Conservation (phyloP, 2,113 vertebrate genomes). For the Pseudorectes ferrugineus region DNA sequence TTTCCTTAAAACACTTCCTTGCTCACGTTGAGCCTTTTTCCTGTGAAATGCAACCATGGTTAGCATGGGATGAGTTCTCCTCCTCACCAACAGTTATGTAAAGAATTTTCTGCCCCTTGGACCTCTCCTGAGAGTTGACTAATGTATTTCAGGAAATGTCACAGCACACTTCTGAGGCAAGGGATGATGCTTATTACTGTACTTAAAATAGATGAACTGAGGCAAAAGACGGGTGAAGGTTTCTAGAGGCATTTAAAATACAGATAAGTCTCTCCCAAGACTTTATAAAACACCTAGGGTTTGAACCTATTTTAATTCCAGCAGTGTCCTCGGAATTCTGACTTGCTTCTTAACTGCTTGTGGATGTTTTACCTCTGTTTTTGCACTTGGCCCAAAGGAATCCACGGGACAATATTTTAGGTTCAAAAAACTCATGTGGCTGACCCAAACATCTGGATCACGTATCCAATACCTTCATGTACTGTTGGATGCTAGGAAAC, state of each 20-base stretch:
- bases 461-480: rapidly evolving
- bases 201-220: slow-evolving; percentile 12
- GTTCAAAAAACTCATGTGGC: background rate
- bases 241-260: background rate
- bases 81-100: background rate
- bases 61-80: background rate
- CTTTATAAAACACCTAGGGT: background rate
- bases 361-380: background rate
- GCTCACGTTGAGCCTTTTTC: background rate
- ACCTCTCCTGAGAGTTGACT: background rate
- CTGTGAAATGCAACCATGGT: background rate
- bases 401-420: background rate
- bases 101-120: slow-evolving; percentile 7
- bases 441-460: background rate
- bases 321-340: background rate
- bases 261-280: background rate
- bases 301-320: background rate
- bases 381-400: background rate
- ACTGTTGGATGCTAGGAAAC: background rate
- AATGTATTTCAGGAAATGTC: slow-evolving; percentile 36
- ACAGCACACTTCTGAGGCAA: background rate
- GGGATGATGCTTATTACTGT: slow-evolving; percentile 2
- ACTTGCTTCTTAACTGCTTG: background rate
- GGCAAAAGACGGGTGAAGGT: background rate
- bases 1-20: background rate